Conservation (phyloP, 2,888 invertebrate species). For the Chymomyza amoena region DNA sequence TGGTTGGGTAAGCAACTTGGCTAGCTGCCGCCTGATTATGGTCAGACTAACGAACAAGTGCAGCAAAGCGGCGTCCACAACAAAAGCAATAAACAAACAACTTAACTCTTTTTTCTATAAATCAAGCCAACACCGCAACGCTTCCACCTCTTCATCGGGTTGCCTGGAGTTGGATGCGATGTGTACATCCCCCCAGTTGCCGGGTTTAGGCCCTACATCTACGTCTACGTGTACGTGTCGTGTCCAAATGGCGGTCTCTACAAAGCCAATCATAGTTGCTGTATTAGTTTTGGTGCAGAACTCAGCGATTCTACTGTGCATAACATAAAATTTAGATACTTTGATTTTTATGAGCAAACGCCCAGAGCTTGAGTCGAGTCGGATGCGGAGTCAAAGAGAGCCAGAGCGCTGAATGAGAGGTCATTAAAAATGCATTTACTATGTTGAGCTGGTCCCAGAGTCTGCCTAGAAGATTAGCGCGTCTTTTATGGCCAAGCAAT, state of each 20-base stretch:
- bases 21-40: slow-evolving; percentile 2
- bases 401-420: background rate
- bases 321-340: slow-evolving; percentile 7
- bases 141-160: background rate
- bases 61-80: slow-evolving; percentile 6
- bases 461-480: background rate
- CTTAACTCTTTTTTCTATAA: slow-evolving; percentile 2
- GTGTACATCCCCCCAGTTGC: background rate
- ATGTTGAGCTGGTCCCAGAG: background rate
- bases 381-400: background rate
- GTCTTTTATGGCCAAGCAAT: background rate
- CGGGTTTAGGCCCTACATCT: background rate
- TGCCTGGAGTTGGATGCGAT: background rate
- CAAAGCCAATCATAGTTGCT: slow-evolving; percentile 12
- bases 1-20: background rate
- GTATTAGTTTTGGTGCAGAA: background rate
- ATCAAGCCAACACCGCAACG: background rate
- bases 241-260: slow-evolving; percentile 14
- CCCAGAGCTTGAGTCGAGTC: background rate
- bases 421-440: slow-evolving; percentile 5
- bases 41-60: slow-evolving; percentile 41
- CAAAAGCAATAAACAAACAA: slow-evolving; percentile 8
- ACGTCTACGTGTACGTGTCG: background rate
- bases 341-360: slow-evolving; percentile 10
- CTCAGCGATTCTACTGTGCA: background rate